A percentile compares a stretch with the other conserved stretches of the same genome.
Conservation (phyloP, 2,888 invertebrate species). For the Hololepta plana region DNA sequence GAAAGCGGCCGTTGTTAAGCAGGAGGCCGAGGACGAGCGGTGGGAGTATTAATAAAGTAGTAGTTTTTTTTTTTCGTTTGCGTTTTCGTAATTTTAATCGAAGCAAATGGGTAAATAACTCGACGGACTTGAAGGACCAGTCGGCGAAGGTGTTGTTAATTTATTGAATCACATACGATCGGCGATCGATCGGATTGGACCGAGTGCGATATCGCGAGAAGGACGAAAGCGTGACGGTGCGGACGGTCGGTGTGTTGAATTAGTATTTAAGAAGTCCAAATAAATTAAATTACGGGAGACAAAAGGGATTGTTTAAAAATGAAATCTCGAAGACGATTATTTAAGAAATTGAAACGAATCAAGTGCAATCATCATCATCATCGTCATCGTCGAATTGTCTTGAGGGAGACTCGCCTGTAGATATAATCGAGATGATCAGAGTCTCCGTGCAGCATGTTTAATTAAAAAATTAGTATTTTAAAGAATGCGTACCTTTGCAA, state of each 20-base stretch:
- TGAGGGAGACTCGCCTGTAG: constrained; percentile 3
- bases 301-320: no score
- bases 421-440: constrained; percentile 1
- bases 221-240: no score
- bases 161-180: no score
- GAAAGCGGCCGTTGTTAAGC: constrained; percentile 7
- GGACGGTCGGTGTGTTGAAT: background rate
- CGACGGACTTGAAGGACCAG: constrained; percentile 4
- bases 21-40: constrained; percentile 34
- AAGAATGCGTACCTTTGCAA: no score
- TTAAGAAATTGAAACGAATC: no score
- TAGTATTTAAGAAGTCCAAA: constrained; percentile 1
- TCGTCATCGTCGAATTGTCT: constrained; percentile 1
- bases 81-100: no score
- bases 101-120: constrained; percentile 6
- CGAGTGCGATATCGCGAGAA: no score
- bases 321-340: no score
- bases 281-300: constrained; percentile 1
- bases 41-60: constrained; percentile 48
- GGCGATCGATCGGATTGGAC: no score
- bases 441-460: constrained; percentile 5
- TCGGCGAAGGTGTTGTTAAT: no score
- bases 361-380: constrained; percentile 22
- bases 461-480: constrained; percentile 8
- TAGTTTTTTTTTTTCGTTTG: constrained; percentile 8